Percentiles rank a stretch among this genome's conserved stretches.
phyloP scores from a whole-genome alignment of 1,140 invertebrate species.

The Nasonia giraulti region DNA sequence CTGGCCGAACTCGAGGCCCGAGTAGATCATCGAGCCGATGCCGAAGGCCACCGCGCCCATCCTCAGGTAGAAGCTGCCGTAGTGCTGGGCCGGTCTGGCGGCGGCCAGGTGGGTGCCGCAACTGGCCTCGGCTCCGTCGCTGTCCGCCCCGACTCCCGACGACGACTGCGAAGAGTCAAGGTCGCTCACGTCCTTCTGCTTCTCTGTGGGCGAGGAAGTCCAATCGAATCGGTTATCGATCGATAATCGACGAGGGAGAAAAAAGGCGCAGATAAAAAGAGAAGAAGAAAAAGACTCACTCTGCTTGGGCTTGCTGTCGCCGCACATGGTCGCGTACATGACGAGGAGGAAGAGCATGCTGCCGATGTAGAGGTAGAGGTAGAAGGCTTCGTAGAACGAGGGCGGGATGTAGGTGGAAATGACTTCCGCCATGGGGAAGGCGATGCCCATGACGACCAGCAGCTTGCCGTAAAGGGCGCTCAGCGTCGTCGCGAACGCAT shows the following conservation, averaged over 20 bases:
- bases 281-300: slow-evolving; percentile 58
- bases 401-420: slow-evolving; percentile 93
- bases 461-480: slow-evolving; percentile 96
- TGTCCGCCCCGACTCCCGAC: slow-evolving; percentile 70
- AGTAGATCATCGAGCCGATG: slow-evolving; percentile 96
- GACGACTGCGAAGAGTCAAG: slow-evolving; percentile 74
- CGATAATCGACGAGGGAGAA: not conserved
- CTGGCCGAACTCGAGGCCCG: slow-evolving; percentile 93
- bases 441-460: slow-evolving; percentile 94
- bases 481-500: slow-evolving; percentile 88
- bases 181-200: slow-evolving; percentile 70
- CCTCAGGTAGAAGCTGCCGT: slow-evolving; percentile 93
- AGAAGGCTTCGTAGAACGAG: slow-evolving; percentile 93
- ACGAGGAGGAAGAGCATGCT: slow-evolving; percentile 92
- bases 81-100: slow-evolving; percentile 79
- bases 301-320: slow-evolving; percentile 74
- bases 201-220: slow-evolving; percentile 55
- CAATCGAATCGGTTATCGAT: too few relatives aligned
- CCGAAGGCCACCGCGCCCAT: slow-evolving; percentile 96
- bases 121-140: slow-evolving; percentile 69
- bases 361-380: slow-evolving; percentile 91
- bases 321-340: slow-evolving; percentile 87
- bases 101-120: slow-evolving; percentile 51
- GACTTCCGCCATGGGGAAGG: slow-evolving; percentile 94
- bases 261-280: too few relatives aligned